Conservation (phyloP, 2,797 vertebrate species). For the Manis javanica region DNA sequence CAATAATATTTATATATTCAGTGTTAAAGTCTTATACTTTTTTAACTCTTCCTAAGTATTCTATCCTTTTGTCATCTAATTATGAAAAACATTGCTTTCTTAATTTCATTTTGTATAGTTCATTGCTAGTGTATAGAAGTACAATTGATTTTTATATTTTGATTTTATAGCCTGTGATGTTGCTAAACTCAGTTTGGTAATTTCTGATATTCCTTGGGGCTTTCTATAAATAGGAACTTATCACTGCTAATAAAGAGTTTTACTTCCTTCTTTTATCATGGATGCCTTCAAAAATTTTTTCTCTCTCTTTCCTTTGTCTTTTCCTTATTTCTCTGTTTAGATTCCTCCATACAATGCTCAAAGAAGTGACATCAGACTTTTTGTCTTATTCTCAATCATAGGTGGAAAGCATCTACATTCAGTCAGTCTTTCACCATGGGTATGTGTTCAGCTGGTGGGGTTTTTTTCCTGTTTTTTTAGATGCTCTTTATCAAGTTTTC, state of each 20-base stretch:
- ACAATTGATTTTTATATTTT: neutral
- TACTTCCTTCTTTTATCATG: neutral
- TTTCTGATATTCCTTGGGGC: neutral
- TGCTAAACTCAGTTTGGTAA: neutral
- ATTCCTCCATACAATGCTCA: neutral
- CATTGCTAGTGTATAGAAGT: neutral
- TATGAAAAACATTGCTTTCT: neutral
- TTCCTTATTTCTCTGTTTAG: neutral
- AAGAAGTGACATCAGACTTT: neutral
- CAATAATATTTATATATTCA: neutral
- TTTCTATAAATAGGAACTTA: neutral
- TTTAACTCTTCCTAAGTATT: neutral
- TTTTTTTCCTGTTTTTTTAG: neutral
- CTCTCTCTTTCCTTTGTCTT: neutral
- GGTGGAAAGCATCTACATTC: neutral
- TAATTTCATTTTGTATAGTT: neutral
- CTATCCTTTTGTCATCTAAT: neutral
- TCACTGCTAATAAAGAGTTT: neutral
- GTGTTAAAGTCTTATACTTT: neutral
- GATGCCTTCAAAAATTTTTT: neutral
- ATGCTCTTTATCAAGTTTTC: neutral
- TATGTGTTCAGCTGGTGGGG: neutral
- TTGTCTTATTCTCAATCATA: neutral
- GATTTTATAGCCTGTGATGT: neutral
- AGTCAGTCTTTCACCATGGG: neutral